Conservation (phyloP, 2,888 invertebrate genomes). For the Maniola hyperantus region DNA sequence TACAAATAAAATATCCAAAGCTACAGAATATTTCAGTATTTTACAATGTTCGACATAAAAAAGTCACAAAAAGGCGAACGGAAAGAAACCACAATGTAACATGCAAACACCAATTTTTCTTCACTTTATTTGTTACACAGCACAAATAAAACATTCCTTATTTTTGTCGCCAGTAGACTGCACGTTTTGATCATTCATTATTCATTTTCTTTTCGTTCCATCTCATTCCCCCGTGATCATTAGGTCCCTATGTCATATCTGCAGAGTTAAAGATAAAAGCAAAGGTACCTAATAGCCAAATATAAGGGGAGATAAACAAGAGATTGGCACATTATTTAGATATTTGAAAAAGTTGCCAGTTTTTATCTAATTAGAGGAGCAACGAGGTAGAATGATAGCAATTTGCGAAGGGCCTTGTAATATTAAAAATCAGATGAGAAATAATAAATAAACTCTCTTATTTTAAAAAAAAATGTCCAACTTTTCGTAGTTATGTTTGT, state of each 20-base stretch:
- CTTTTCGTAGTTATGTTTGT: not conserved
- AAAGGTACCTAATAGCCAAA: conserved; percentile 23
- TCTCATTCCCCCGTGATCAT: conserved; percentile 33
- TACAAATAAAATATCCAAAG: not conserved
- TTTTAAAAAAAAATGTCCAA: no score
- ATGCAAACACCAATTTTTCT: conserved; percentile 8
- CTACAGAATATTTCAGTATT: not conserved
- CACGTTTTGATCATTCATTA: conserved; percentile 33
- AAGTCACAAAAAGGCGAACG: not conserved
- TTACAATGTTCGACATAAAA: not conserved
- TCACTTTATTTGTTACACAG: not conserved
- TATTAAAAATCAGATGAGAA: not conserved
- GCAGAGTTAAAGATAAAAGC: conserved; percentile 36
- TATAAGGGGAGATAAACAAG: conserved; percentile 38
- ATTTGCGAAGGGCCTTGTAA: not conserved
- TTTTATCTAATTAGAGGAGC: conserved; percentile 17
- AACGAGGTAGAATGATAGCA: not conserved
- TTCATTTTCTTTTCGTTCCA: conserved; percentile 34
- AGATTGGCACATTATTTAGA: conserved; percentile 32
- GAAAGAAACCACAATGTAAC: conserved; percentile 5
- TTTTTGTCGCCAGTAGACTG: conserved; percentile 22
- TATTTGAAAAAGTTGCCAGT: conserved; percentile 23
- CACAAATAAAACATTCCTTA: conserved; percentile 4
- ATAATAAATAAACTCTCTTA: not conserved
- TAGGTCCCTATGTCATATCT: conserved; percentile 34